Conservation (phyloP, 92 coral and sea anemone genomes). For the Phenganax stokvisi region DNA sequence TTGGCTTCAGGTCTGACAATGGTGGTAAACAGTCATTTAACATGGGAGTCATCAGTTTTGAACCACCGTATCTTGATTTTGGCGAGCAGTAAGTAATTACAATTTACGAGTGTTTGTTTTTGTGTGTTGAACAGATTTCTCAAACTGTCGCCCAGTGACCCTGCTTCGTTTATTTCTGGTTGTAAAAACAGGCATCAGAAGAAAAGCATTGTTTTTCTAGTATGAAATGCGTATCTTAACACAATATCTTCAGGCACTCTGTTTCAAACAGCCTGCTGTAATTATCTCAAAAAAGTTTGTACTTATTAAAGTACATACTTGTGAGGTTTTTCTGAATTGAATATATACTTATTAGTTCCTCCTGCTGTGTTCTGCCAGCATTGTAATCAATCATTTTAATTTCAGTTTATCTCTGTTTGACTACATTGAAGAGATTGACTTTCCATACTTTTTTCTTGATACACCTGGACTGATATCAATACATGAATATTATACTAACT, state of each 20-base stretch:
- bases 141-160: conserved; percentile 13
- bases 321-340: conserved; percentile 1
- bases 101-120: not conserved
- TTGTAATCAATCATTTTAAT: conserved; percentile 8
- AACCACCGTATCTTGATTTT: conserved; percentile 94
- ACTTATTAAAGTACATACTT: not conserved
- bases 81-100: conserved; percentile 80
- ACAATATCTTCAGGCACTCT: not conserved
- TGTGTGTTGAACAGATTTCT: not conserved
- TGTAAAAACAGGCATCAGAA: conserved; percentile 5
- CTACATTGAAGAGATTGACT: not conserved
- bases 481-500: too few species aligned
- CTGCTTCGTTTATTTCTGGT: conserved; percentile 40
- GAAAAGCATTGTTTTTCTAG: not conserved
- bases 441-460: too few species aligned
- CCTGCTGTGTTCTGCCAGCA: conserved; percentile 8
- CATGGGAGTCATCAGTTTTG: conserved; percentile 94
- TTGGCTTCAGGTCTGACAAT: conserved; percentile 27
- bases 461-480: too few species aligned
- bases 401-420: not conserved
- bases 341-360: not conserved
- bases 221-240: not conserved
- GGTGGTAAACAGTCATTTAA: conserved; percentile 70
- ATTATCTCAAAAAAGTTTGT: not conserved
- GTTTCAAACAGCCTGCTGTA: not conserved